Evolutionary conservation across 2,797 vertebrate species (phyloP), one percentile per base, ranked within the genome.

Genomic region (Anguilla megastoma): DNA sequence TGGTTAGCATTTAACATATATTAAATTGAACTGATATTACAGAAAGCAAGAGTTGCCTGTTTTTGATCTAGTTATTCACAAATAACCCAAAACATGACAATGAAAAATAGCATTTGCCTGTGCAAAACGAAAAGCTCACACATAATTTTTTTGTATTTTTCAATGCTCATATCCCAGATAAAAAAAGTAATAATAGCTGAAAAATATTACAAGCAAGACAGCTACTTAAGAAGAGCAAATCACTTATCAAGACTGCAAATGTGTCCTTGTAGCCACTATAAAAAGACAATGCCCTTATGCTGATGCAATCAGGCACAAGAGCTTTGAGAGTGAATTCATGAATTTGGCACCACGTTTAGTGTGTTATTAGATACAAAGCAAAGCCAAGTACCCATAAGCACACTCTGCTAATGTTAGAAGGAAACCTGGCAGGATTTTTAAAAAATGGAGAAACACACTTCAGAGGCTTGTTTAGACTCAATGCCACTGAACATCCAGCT

Each of bases 231-330:
- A 79, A 79, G 33, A 36, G 33, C 74, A 79, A 36, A 74, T 36
- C 36, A 41, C 7, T 74, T 41, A 41, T 41, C 74, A 82, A 82
- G 41, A 45, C 8, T 82, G 10, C 14, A 76, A 33, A 41, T 76
- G 71, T 36, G 71, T 41, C 71, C 33, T 76, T 41, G 27, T 36
- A 76, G 71, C 2, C 30, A 76, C 14, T 41, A 82, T 82, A 48
- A 82, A 50, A 24, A 50, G 21, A 50, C 24, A 48, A n/a, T 82
- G 18, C 21, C 50, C 7, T 9, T 82, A 48, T 82, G 18, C 45
- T 82, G 21, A 82, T 24, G 79, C 41, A 82, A 24, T 82, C 79
- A 82, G 79, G 45, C 21, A 82, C 41, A 48, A 82, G 41, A 48
- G 45, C 41, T 80, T 80, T 66, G n/a, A 66, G 79, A 1, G 18